These are phyloP conservation scores for Seriola aureovittata DNA, from an alignment of 2,113 vertebrate genomes.

Conservation along the genomic window DNA sequence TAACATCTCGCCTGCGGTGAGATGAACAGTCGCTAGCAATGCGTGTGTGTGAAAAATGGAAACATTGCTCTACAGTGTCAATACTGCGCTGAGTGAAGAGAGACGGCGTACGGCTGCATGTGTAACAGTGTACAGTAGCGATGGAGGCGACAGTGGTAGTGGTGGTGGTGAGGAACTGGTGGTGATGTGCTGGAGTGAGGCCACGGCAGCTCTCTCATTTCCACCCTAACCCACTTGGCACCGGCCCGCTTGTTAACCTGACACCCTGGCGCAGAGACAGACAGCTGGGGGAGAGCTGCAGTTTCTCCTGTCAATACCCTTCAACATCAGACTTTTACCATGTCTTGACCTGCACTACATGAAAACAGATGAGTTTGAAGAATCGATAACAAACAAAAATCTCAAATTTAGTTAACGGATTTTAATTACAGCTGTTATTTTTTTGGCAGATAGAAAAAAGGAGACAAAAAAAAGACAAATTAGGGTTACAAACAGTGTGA, in stretches of 20 bases:
- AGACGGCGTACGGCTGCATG: conserved; percentile 1
- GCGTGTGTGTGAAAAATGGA: conserved; percentile 27
- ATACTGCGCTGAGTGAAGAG: conserved; percentile 19
- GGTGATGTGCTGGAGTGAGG: conserved; percentile 43
- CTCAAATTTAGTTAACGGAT: background rate
- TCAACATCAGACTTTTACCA: conserved; percentile 22
- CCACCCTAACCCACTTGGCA: conserved; percentile 79
- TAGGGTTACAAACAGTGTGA: background rate
- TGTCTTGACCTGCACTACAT: background rate
- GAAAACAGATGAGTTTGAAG: background rate
- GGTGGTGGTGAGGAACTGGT: conserved; percentile 25
- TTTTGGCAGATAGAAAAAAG: too few relatives aligned
- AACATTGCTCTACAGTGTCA: conserved; percentile 11
- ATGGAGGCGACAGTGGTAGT: background rate
- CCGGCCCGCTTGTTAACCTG: conserved; percentile 52
- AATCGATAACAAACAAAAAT: background rate
- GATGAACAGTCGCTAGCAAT: background rate
- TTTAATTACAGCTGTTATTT: background rate
- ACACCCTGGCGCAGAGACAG: conserved; percentile 55
- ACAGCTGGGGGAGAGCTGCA: conserved; percentile 49
- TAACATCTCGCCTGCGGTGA: background rate
- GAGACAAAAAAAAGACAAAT: background rate
- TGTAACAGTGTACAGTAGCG: conserved; percentile 21
- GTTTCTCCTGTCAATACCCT: conserved; percentile 53
- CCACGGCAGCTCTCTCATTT: conserved; percentile 58